phyloP scores from a whole-genome alignment of 2,797 vertebrate genomes.

The Tadarida brasiliensis region DNA sequence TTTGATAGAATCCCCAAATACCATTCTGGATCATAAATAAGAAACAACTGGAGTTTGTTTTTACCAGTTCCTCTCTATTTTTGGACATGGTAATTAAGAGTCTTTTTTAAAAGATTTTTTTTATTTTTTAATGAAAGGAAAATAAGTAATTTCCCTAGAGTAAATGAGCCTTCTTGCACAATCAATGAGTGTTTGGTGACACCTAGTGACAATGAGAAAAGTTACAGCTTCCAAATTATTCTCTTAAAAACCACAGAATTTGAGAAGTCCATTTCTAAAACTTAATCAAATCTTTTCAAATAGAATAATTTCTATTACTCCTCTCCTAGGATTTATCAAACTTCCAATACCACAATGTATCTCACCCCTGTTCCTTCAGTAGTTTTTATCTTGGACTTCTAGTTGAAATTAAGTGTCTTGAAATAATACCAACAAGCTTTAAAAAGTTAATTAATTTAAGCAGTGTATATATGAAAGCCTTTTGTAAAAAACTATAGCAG shows the following conservation, averaged over 20 bases:
- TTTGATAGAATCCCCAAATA: neutral
- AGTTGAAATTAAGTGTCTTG: neutral
- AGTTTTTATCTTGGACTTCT: constrained; percentile 23
- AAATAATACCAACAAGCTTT: neutral
- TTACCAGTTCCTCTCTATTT: neutral
- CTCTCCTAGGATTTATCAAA: neutral
- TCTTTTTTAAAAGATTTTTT: neutral
- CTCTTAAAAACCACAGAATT: neutral
- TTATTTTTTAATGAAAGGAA: constrained; percentile 16
- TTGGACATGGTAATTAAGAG: neutral
- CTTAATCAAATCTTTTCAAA: neutral
- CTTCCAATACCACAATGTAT: neutral
- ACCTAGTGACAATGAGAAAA: constrained; percentile 80
- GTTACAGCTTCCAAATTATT: neutral
- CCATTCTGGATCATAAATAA: neutral
- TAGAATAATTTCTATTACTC: neutral
- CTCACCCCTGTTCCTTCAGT: neutral
- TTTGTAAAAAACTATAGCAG: neutral
- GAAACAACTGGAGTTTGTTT: neutral
- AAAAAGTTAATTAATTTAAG: neutral
- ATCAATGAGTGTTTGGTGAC: constrained; percentile 83
- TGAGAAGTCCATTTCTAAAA: constrained; percentile 34
- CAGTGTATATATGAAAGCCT: neutral
- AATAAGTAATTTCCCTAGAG: neutral
- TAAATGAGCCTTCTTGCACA: neutral